A percentile compares a stretch with the other conserved stretches of the same genome.
phyloP scores from a whole-genome alignment of 2,113 vertebrate genomes.

The Burhinus bistriatus region DNA sequence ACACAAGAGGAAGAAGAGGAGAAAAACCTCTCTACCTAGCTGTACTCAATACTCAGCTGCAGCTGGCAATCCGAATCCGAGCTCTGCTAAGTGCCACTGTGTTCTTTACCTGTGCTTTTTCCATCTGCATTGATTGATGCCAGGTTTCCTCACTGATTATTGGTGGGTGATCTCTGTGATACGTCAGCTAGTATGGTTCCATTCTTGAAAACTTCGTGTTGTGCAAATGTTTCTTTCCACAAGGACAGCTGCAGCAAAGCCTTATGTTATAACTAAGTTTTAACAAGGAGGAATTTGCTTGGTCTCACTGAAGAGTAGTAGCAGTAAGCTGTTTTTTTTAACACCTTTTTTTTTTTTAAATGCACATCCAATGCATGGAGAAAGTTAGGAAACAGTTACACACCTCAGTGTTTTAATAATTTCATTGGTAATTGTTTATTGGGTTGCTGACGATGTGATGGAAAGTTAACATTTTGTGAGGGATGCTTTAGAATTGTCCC shows the following conservation, averaged over 20 bases:
- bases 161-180: background rate
- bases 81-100: background rate
- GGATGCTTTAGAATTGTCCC: background rate
- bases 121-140: background rate
- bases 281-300: background rate
- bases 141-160: background rate
- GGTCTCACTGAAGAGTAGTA: background rate
- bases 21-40: background rate
- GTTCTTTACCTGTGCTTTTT: background rate
- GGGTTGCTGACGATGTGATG: background rate
- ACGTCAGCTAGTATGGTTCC: accelerated
- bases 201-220: background rate
- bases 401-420: background rate
- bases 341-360: background rate
- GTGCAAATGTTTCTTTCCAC: background rate
- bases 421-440: background rate
- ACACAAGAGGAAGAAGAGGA: background rate
- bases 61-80: background rate
- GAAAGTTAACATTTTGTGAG: background rate
- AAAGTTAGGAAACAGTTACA: background rate
- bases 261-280: background rate
- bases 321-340: background rate
- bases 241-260: background rate
- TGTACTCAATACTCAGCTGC: background rate
- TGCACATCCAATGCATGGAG: background rate